phyloP scores from a whole-genome alignment of 1,140 invertebrate genomes.

The Cotesia glomerata region DNA sequence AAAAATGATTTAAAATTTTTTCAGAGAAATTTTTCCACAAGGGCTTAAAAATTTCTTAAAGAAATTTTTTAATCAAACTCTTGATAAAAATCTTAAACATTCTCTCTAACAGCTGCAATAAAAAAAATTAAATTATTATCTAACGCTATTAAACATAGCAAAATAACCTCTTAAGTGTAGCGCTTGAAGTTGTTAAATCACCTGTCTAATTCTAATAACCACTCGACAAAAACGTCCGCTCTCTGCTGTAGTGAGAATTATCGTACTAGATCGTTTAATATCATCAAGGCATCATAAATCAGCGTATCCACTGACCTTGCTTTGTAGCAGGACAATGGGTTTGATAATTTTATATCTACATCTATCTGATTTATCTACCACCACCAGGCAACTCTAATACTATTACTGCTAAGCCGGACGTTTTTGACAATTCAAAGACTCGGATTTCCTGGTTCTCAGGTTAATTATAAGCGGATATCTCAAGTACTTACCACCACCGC shows the following conservation, averaged over 20 bases:
- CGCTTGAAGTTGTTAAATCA: not conserved
- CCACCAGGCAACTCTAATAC: not conserved
- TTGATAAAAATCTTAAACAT: too few relatives aligned
- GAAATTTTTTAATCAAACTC: too few relatives aligned
- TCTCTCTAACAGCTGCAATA: too few relatives aligned
- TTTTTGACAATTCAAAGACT: conserved; percentile 1
- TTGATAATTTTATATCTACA: not conserved
- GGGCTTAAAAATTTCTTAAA: too few relatives aligned
- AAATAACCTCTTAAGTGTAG: not conserved
- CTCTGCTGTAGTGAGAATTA: not conserved
- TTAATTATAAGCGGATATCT: too few relatives aligned
- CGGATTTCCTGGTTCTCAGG: not conserved
- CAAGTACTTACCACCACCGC: conserved; percentile 74
- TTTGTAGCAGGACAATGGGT: not conserved
- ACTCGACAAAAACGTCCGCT: not conserved
- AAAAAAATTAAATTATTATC: too few relatives aligned
- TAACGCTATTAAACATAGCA: not conserved
- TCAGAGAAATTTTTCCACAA: too few relatives aligned
- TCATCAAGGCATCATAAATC: not conserved
- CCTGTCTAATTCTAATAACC: not conserved
- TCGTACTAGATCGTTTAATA: not conserved
- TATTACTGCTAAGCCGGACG: not conserved
- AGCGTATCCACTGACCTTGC: conserved; percentile 14
- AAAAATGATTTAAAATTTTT: too few relatives aligned
- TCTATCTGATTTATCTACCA: not conserved